Evolutionary conservation across 2,113 vertebrate species (phyloP).

Genomic region (Struthidea cinerea): DNA sequence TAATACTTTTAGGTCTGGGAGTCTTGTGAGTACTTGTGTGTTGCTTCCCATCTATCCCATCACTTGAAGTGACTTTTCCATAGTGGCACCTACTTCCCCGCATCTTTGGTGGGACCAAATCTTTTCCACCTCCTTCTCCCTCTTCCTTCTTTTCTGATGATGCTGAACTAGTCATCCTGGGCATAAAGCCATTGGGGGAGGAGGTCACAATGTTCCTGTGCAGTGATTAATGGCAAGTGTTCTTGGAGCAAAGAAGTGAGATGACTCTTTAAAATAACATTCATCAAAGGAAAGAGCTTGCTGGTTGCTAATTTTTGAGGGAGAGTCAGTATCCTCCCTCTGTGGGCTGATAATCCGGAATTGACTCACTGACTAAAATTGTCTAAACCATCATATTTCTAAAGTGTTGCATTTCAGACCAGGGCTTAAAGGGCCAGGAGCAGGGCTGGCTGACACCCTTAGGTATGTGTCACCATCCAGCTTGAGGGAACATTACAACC

Average conservation of each 20-base stretch:
- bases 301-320: background rate
- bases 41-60: background rate
- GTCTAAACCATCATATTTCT: conserved; percentile 42
- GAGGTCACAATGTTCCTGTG: conserved; percentile 1
- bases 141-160: background rate
- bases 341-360: conserved; percentile 20
- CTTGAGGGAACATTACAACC: background rate
- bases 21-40: background rate
- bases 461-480: background rate
- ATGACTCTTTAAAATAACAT: conserved; percentile 41
- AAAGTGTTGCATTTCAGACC: conserved; percentile 14
- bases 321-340: background rate
- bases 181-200: background rate
- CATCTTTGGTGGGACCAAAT: background rate
- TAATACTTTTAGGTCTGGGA: background rate
- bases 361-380: conserved; percentile 58
- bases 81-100: background rate
- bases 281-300: conserved; percentile 14
- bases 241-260: background rate
- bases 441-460: background rate
- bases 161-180: background rate
- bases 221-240: conserved; percentile 1
- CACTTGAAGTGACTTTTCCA: background rate
- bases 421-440: conserved; percentile 1
- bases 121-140: background rate